A percentile compares a stretch with the other conserved stretches of the same genome.
Evolutionary conservation across 2,113 vertebrate genomes (phyloP).

Genomic region (Craseonycteris thonglongyai): DNA sequence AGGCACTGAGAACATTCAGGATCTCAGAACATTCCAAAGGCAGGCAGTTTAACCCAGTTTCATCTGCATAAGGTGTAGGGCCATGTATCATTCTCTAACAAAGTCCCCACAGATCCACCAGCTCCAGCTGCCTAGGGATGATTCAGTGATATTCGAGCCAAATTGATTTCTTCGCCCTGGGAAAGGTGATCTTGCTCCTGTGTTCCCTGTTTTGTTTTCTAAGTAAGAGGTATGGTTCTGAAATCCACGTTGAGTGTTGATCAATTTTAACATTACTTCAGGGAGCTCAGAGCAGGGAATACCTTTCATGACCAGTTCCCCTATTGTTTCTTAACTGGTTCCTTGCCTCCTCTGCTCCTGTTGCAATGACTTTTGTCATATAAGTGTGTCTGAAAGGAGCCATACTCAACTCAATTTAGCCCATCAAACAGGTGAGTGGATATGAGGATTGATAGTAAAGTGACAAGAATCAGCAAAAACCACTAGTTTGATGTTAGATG

Average conservation of each 20-base stretch:
- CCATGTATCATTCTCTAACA: not conserved
- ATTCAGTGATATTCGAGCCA: not conserved
- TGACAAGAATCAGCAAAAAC: not conserved
- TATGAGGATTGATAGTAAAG: not conserved
- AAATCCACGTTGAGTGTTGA: constrained; percentile 59
- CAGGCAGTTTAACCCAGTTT: not conserved
- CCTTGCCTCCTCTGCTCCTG: not conserved
- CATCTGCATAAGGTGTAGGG: no score
- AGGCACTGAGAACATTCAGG: not conserved
- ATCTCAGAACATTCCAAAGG: not conserved
- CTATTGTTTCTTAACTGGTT: not conserved
- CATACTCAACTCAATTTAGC: not conserved
- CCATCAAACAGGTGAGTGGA: not conserved
- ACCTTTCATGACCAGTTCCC: not conserved
- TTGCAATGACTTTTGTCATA: constrained; percentile 10
- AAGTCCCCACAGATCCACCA: not conserved
- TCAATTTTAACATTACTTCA: constrained; percentile 13
- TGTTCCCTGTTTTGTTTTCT: constrained; percentile 61
- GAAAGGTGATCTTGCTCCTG: constrained; percentile 19
- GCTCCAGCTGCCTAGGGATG: constrained; percentile 32
- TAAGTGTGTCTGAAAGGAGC: not conserved
- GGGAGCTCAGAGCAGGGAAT: not conserved
- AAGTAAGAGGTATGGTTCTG: constrained; percentile 44
- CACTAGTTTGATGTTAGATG: not conserved
- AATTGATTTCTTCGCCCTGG: constrained; percentile 53